phyloP scores from a whole-genome alignment of 2,797 vertebrate genomes.

The Mycteria americana region DNA sequence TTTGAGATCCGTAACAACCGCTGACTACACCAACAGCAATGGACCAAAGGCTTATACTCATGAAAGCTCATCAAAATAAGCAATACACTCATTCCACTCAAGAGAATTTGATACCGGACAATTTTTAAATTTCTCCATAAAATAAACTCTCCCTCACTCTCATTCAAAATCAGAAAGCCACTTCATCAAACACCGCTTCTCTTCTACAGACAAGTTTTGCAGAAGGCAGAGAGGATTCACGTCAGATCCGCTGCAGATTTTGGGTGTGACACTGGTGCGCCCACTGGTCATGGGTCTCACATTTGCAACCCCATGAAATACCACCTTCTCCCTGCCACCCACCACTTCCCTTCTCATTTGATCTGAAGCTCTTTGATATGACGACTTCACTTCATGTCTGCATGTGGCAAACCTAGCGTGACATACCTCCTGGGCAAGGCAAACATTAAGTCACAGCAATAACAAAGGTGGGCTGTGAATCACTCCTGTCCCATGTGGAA shows the following conservation, averaged over 20 bases:
- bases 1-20: not conserved
- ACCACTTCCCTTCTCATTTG: not conserved
- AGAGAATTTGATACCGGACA: not conserved
- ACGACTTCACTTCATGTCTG: not conserved
- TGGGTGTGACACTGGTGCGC: not conserved
- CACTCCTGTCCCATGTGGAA: not conserved
- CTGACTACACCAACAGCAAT: not conserved
- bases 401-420: not conserved
- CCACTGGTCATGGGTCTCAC: not conserved
- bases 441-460: not conserved
- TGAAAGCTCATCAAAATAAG: not conserved
- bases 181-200: not conserved
- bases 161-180: not conserved
- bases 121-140: not conserved
- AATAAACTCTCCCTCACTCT: not conserved
- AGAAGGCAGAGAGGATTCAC: not conserved
- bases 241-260: rapidly evolving
- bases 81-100: not conserved
- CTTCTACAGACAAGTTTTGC: not conserved
- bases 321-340: not conserved
- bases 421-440: not conserved
- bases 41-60: not conserved
- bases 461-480: not conserved
- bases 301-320: not conserved
- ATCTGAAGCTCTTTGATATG: not conserved